Evolutionary conservation across 1,140 invertebrate genomes (phyloP).

Genomic region (Drosophila carrolli): DNA sequence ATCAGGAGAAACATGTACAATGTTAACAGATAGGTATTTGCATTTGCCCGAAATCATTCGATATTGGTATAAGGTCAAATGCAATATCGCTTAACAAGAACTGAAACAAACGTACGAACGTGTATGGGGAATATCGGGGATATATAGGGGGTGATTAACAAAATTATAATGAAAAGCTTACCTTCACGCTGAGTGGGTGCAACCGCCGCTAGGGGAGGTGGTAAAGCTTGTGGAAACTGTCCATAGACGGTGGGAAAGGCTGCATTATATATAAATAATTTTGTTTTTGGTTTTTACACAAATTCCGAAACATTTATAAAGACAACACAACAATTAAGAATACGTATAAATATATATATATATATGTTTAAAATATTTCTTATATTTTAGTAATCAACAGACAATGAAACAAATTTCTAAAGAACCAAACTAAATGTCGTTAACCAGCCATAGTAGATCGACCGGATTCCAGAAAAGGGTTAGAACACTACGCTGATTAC

Average conservation of each 20-base stretch:
- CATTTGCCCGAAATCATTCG: slow-evolving; percentile 43
- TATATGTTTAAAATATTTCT: slow-evolving; percentile 42
- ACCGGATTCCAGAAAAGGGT: slow-evolving; percentile 16
- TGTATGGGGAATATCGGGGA: slow-evolving; percentile 3
- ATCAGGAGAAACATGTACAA: slow-evolving; percentile 38
- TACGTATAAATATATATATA: slow-evolving; percentile 56
- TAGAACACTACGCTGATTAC: slow-evolving; percentile 11
- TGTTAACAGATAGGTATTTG: slow-evolving; percentile 31
- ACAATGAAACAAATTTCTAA: slow-evolving; percentile 25
- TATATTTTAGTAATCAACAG: slow-evolving; percentile 37
- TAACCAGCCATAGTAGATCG: slow-evolving; percentile 18
- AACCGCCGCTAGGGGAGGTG: slow-evolving; percentile 95
- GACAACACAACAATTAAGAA: slow-evolving; percentile 83
- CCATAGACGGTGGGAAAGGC: slow-evolving; percentile 97
- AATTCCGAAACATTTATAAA: slow-evolving; percentile 84
- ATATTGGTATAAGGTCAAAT: slow-evolving; percentile 48
- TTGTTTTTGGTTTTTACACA: slow-evolving; percentile 84
- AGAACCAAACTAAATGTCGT: slow-evolving; percentile 27
- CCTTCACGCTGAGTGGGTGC: slow-evolving; percentile 97
- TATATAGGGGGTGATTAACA: slow-evolving; percentile 36
- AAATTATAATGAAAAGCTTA: slow-evolving; percentile 87
- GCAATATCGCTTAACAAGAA: slow-evolving; percentile 53
- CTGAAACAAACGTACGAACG: slow-evolving; percentile 23
- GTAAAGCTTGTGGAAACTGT: slow-evolving; percentile 97
- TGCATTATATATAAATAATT: slow-evolving; percentile 91